Conservation (phyloP, 2,888 invertebrate genomes). For the Cryptocheilus praepositus region DNA sequence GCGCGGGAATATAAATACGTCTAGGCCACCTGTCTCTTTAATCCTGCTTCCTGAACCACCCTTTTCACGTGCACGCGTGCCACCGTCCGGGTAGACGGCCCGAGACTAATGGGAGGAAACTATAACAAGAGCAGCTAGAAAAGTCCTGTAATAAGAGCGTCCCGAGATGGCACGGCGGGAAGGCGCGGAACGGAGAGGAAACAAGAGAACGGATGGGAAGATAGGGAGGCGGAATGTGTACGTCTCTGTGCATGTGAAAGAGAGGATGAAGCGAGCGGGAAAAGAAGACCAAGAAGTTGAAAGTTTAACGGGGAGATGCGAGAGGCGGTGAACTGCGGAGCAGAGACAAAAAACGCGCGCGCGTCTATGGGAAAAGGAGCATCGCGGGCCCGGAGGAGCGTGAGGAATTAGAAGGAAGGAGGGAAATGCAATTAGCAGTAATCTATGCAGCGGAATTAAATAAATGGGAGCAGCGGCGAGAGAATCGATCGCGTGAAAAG, state of each 20-base stretch:
- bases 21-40: conserved; percentile 68
- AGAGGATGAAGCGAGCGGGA: too few relatives aligned
- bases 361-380: too few relatives aligned
- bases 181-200: conserved; percentile 1
- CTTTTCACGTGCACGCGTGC: conserved; percentile 35
- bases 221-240: background rate
- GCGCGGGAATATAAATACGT: conserved; percentile 59
- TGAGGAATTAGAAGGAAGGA: too few relatives aligned
- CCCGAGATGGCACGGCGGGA: conserved; percentile 11
- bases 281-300: too few relatives aligned
- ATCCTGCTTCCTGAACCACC: conserved; percentile 57
- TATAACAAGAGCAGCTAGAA: conserved; percentile 42
- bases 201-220: conserved; percentile 2
- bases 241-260: too few relatives aligned
- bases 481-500: background rate
- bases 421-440: too few relatives aligned
- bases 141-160: conserved; percentile 37
- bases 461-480: conserved; percentile 4
- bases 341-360: too few relatives aligned
- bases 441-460: too few relatives aligned
- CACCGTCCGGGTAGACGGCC: conserved; percentile 11
- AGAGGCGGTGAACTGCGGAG: too few relatives aligned
- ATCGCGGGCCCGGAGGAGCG: too few relatives aligned
- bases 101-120: conserved; percentile 59
- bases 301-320: too few relatives aligned